phyloP scores from a whole-genome alignment of 2,797 vertebrate species.

The Glyptemys insculpta region DNA sequence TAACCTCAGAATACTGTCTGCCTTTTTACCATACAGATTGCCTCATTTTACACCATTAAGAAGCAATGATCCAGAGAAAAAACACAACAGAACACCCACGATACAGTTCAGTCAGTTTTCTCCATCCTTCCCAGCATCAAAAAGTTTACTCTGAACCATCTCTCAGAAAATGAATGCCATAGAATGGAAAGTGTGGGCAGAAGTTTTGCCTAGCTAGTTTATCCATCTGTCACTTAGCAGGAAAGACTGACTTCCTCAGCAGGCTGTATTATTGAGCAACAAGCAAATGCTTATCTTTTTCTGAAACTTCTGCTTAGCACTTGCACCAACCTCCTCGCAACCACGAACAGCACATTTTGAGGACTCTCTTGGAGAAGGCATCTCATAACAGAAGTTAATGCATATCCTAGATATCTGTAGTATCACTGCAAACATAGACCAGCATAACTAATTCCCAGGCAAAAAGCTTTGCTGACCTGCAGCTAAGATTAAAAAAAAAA shows the following conservation, averaged over 20 bases:
- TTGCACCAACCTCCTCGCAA: background rate
- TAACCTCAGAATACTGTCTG: background rate
- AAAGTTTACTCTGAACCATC: background rate
- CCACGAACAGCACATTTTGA: accelerated
- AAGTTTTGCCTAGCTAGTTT: background rate
- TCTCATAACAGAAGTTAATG: background rate
- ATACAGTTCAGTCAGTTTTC: accelerated
- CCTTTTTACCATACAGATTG: background rate
- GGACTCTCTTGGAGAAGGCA: background rate
- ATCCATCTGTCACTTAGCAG: background rate
- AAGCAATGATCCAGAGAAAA: background rate
- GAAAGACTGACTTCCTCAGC: background rate
- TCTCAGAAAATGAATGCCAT: background rate
- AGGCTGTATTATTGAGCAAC: background rate
- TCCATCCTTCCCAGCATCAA: background rate
- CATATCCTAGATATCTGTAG: background rate
- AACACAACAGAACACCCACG: accelerated
- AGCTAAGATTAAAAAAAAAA: background rate
- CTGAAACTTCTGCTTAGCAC: background rate
- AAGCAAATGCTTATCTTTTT: background rate
- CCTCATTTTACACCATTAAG: background rate
- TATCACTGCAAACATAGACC: background rate
- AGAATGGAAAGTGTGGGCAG: background rate
- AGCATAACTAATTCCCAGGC: background rate
- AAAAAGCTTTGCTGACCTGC: background rate